Percentiles rank a stretch among this genome's conserved stretches.
These are phyloP conservation scores for Loxodonta africana DNA, from an alignment of 2,113 vertebrate species.

Conservation along the genomic window DNA sequence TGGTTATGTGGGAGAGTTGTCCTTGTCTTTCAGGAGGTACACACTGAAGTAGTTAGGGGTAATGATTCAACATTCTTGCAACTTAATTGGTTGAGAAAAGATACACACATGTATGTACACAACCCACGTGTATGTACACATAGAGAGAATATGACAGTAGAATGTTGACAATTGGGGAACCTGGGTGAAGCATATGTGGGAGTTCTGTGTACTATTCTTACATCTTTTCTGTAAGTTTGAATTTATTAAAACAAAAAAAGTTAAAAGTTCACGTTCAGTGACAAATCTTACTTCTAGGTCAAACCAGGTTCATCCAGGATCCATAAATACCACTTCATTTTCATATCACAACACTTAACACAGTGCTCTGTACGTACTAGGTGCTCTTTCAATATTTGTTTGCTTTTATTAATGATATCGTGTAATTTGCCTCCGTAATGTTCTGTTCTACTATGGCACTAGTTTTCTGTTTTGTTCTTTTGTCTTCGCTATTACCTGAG, in stretches of 20 bases:
- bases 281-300: not conserved
- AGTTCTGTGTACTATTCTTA: not conserved
- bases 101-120: not conserved
- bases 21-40: not conserved
- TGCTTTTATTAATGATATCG: conserved; percentile 7
- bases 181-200: not conserved
- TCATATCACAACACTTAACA: not conserved
- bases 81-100: not conserved
- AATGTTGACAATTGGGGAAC: not conserved
- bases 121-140: no score
- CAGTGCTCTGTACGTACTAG: not conserved
- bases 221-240: not conserved
- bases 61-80: not conserved
- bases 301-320: conserved; percentile 21
- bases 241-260: not conserved
- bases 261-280: not conserved
- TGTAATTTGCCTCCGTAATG: not conserved
- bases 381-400: not conserved
- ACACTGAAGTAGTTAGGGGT: not conserved
- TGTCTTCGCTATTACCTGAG: not conserved
- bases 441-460: not conserved
- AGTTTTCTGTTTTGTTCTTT: conserved; percentile 42
- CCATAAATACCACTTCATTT: conserved; percentile 22
- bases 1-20: not conserved
- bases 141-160: not conserved